Evolutionary conservation across 2,888 invertebrate species (phyloP).

Genomic region (Tortrix viridana): DNA sequence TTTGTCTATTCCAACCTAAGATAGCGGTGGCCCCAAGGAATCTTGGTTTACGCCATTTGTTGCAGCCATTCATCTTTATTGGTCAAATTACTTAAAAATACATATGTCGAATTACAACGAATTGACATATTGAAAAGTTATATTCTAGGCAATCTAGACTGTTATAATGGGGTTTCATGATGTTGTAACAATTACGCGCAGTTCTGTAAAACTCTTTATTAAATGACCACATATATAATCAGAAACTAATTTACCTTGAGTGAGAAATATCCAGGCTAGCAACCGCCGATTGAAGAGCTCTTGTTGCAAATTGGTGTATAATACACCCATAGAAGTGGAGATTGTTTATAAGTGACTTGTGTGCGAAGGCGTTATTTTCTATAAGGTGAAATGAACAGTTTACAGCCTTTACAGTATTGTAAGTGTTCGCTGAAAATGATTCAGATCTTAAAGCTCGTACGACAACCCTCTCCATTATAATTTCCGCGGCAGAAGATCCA

Average conservation of each 20-base stretch:
- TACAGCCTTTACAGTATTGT: conserved; percentile 85
- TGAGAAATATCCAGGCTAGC: conserved; percentile 86
- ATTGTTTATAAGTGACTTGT: conserved; percentile 85
- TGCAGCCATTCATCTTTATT: too few relatives aligned
- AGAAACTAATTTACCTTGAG: conserved; percentile 77
- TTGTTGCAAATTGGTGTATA: conserved; percentile 81
- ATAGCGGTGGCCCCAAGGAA: too few relatives aligned
- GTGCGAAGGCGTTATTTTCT: conserved; percentile 86
- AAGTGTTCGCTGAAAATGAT: conserved; percentile 87
- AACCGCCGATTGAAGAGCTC: conserved; percentile 86
- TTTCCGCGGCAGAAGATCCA: conserved; percentile 85
- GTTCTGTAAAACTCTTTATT: too few relatives aligned
- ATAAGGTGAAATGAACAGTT: conserved; percentile 86
- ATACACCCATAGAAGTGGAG: conserved; percentile 85
- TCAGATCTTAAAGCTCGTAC: conserved; percentile 84
- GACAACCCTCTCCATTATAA: conserved; percentile 78
- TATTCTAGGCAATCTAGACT: too few relatives aligned
- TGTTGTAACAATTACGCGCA: too few relatives aligned
- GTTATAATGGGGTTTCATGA: too few relatives aligned
- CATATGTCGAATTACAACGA: too few relatives aligned
- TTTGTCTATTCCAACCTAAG: too few relatives aligned
- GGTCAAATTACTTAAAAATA: too few relatives aligned
- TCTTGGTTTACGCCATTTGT: too few relatives aligned
- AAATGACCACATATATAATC: too few relatives aligned
- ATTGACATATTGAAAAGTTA: too few relatives aligned